Conservation (phyloP, 2,113 vertebrate genomes). For the Notechis scutatus region DNA sequence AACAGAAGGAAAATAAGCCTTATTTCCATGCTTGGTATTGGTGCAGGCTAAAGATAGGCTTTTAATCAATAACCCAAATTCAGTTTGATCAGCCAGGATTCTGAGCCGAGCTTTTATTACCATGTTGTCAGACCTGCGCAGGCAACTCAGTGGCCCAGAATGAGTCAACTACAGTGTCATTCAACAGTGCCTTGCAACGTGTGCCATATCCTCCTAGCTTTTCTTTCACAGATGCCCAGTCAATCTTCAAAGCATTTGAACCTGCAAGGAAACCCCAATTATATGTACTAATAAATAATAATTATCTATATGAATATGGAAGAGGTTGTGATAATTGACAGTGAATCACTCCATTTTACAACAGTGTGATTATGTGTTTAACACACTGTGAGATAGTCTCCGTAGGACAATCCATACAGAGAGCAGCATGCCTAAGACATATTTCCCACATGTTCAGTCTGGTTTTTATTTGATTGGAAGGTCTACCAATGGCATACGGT, state of each 20-base stretch:
- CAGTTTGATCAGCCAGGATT: not conserved
- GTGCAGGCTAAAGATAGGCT: not conserved
- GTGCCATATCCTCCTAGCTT: not conserved
- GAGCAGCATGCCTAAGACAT: not conserved
- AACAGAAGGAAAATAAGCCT: not conserved
- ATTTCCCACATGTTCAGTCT: not conserved
- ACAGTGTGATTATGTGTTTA: not conserved
- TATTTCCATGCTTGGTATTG: not conserved
- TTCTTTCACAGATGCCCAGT: not conserved
- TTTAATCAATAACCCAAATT: not conserved
- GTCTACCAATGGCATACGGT: not conserved
- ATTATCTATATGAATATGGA: not conserved
- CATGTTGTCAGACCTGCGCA: not conserved
- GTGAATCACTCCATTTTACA: not conserved
- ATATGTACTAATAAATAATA: not conserved
- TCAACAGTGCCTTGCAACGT: not conserved
- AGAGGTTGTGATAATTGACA: not conserved
- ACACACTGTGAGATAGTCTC: not conserved
- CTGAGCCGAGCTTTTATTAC: not conserved
- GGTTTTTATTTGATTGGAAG: not conserved
- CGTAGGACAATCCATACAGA: not conserved
- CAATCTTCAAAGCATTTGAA: not conserved
- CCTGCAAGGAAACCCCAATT: not conserved
- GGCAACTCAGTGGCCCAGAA: not conserved
- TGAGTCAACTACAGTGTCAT: not conserved